phyloP scores from a whole-genome alignment of 2,797 vertebrate genomes.

The Tenualosa thibaudeaui region DNA sequence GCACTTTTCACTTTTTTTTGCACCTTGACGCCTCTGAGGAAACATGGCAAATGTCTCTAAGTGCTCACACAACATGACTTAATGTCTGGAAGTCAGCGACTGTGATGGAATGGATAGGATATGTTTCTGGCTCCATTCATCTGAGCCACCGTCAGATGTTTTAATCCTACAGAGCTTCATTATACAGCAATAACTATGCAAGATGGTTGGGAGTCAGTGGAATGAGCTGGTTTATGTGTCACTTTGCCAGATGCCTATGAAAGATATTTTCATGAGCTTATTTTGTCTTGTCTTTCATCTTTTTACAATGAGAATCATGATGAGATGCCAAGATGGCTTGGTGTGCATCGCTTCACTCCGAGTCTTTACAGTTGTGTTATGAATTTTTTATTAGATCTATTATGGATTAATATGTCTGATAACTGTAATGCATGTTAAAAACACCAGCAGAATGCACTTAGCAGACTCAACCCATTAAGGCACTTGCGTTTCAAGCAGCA shows the following conservation, averaged over 20 bases:
- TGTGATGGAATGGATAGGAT: not conserved
- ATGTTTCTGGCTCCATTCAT: not conserved
- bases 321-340: not conserved
- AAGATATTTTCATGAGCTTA: not conserved
- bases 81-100: not conserved
- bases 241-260: not conserved
- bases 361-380: not conserved
- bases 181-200: not conserved
- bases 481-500: conserved; percentile 14
- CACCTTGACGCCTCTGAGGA: not conserved
- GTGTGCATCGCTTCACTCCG: not conserved
- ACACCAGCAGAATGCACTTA: conserved; percentile 4
- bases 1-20: not conserved
- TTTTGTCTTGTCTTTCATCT: not conserved
- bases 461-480: not conserved
- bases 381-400: conserved; percentile 11
- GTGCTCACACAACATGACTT: conserved; percentile 1
- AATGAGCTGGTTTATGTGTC: not conserved
- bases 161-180: not conserved
- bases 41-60: not conserved
- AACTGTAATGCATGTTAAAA: not conserved
- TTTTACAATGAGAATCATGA: not conserved
- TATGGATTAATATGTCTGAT: conserved; percentile 9
- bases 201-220: not conserved
- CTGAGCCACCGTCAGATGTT: not conserved